Conservation (phyloP, 1,140 invertebrate genomes). For the Antheraea pernyi region DNA sequence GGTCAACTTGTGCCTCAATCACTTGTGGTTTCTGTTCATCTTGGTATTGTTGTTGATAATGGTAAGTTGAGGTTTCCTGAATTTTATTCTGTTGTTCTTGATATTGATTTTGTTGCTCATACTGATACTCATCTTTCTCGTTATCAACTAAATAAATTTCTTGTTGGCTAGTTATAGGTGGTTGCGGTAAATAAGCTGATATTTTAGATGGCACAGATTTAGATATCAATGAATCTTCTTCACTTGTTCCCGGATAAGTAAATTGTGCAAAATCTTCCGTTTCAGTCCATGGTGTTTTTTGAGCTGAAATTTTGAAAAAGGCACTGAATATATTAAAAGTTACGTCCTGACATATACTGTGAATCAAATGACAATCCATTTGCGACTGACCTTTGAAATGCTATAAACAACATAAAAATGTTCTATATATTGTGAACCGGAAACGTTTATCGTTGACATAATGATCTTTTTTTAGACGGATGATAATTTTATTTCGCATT, state of each 20-base stretch:
- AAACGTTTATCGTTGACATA: constrained; percentile 49
- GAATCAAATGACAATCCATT: constrained; percentile 46
- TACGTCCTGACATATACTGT: constrained; percentile 42
- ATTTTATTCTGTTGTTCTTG: constrained; percentile 58
- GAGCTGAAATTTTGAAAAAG: constrained; percentile 63
- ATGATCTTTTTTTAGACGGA: background rate
- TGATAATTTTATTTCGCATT: background rate
- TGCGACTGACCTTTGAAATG: constrained; percentile 14
- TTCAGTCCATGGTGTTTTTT: constrained; percentile 68
- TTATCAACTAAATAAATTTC: constrained; percentile 49
- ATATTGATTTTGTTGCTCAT: constrained; percentile 34
- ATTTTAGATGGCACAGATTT: constrained; percentile 58
- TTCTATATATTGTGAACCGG: constrained; percentile 34
- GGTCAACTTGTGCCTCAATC: constrained; percentile 32
- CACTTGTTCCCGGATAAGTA: constrained; percentile 55
- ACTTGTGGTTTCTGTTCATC: constrained; percentile 20
- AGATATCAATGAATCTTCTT: constrained; percentile 48
- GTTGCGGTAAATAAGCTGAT: constrained; percentile 52
- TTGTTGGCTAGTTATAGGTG: constrained; percentile 57
- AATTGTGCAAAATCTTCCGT: constrained; percentile 56
- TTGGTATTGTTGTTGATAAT: constrained; percentile 26
- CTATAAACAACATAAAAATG: constrained; percentile 3
- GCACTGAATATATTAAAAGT: constrained; percentile 45
- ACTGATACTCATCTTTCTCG: constrained; percentile 32
- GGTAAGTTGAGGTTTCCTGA: constrained; percentile 52